Percentiles rank a stretch among this genome's conserved stretches.
Evolutionary conservation across 2,113 vertebrate species (phyloP).

Genomic region (Eleginops maclovinus): DNA sequence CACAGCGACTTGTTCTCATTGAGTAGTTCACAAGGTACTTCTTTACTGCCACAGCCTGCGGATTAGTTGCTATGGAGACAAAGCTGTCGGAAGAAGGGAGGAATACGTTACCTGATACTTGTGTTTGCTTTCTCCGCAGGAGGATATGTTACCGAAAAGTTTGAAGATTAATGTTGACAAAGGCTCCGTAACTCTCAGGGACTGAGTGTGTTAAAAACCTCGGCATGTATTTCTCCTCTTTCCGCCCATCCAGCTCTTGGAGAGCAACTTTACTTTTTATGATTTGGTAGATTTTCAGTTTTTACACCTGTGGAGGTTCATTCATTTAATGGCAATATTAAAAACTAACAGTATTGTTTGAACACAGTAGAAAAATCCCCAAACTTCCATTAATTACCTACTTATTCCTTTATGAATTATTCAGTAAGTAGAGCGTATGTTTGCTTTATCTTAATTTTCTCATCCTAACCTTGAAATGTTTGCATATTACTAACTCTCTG

Average conservation of each 20-base stretch:
- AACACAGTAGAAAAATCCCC: not conserved
- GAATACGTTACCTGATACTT: slow-evolving; percentile 46
- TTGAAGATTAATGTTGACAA: slow-evolving; percentile 47
- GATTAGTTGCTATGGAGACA: slow-evolving; percentile 79
- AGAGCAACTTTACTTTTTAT: not conserved
- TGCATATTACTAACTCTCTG: slow-evolving; percentile 13
- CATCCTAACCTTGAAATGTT: slow-evolving; percentile 39
- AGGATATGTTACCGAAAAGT: slow-evolving; percentile 48
- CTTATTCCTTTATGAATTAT: slow-evolving; percentile 44
- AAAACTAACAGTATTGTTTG: slow-evolving; percentile 12
- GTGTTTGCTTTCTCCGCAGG: slow-evolving; percentile 36
- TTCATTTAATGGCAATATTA: not conserved
- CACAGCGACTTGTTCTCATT: slow-evolving; percentile 70
- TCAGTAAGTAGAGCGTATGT: slow-evolving; percentile 26
- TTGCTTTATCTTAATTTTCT: slow-evolving; percentile 25
- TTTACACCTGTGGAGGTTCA: too few species aligned
- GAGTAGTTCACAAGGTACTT: slow-evolving; percentile 76
- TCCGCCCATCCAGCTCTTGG: not conserved
- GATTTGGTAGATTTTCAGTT: not conserved
- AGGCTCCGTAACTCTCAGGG: slow-evolving; percentile 11
- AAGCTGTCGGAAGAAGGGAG: slow-evolving; percentile 60
- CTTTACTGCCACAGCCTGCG: slow-evolving; percentile 54
- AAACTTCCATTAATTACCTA: slow-evolving; percentile 23
- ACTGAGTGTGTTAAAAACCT: slow-evolving; percentile 1
- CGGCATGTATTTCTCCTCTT: not conserved